Evolutionary conservation across 2,797 vertebrate genomes (phyloP), one percentile per base, ranked within the genome.

Genomic region (Remorina albescens): DNA sequence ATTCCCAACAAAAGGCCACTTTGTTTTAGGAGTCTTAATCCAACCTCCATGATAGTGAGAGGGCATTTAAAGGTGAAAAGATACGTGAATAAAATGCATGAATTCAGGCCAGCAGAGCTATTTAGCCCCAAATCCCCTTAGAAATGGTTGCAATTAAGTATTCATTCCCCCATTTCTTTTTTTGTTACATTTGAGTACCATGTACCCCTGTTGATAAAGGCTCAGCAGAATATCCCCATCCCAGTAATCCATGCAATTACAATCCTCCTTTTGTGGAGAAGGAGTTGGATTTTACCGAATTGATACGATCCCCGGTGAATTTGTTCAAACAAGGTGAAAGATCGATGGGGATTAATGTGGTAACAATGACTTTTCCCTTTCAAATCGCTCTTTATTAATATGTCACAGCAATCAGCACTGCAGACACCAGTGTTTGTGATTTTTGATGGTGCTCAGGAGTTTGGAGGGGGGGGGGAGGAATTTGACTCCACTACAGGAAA

Each of bases 221-320:
- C 84, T 86, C 80, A 85, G 90, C 68, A 81, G 89, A 92, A 91
- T 81, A 91, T 84, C 86, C 86, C 86, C 85, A 79, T 84, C 67
- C 44, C 73, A 58, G 69, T 94, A 93, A 94, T 93, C 93, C 92
- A 64, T 62, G 75, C 86, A 93, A 94, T 88, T 87, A 92, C 92
- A 91, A 85, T 88, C 86, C 81, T 64, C 76, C 75, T 86, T 90
- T 94, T 94, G 92, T 92, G 68, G 46, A 28, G 69, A 74, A 76
- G 64, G 76, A 57, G 82, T 47, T 75, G 75, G 90, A 88, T 91
- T 92, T 83, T 78, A 66, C 67, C 10, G 53, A 81, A 87, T 39
- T 78, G 82, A 84, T 71, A 61, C 71, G 71, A 85, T 76, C 80
- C 85, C 51, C 16, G 6, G 71, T 0, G 69, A 30, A 79, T 90